phyloP scores from a whole-genome alignment of 2,888 invertebrate genomes.

The Conistra vaccinii region DNA sequence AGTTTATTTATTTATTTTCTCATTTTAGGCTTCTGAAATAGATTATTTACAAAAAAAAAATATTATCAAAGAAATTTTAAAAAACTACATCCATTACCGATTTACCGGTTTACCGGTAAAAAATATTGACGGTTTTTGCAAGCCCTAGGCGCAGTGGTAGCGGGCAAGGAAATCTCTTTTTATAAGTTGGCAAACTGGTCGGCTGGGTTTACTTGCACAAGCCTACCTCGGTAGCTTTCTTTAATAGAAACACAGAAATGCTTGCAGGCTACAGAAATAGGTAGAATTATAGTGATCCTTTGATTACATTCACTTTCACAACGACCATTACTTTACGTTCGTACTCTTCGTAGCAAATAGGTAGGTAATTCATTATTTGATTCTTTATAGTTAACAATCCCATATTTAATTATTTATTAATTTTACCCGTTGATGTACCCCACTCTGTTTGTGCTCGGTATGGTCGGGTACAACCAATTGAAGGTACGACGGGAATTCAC shows the following conservation, averaged over 20 bases:
- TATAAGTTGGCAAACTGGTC: background rate
- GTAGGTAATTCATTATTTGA: background rate
- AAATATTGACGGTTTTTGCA: no score
- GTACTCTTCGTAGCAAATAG: background rate
- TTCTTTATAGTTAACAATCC: background rate
- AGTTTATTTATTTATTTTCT: no score
- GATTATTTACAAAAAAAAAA: no score
- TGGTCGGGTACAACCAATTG: no score
- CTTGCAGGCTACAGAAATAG: background rate
- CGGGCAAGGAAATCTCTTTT: background rate
- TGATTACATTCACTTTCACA: background rate
- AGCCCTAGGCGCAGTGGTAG: constrained; percentile 13
- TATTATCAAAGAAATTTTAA: no score
- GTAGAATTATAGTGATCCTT: background rate
- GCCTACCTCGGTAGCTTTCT: background rate
- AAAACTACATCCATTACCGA: no score
- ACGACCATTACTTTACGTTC: background rate
- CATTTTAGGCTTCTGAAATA: no score
- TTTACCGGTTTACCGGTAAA: no score
- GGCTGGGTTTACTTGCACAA: background rate
- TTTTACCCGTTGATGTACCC: no score
- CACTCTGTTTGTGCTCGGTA: no score
- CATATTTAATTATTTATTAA: no score
- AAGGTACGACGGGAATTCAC: no score
- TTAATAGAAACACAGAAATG: background rate